These are phyloP conservation scores for Sebastes melanostomus DNA, from an alignment of 2,797 vertebrate genomes.

Conservation along the genomic window DNA sequence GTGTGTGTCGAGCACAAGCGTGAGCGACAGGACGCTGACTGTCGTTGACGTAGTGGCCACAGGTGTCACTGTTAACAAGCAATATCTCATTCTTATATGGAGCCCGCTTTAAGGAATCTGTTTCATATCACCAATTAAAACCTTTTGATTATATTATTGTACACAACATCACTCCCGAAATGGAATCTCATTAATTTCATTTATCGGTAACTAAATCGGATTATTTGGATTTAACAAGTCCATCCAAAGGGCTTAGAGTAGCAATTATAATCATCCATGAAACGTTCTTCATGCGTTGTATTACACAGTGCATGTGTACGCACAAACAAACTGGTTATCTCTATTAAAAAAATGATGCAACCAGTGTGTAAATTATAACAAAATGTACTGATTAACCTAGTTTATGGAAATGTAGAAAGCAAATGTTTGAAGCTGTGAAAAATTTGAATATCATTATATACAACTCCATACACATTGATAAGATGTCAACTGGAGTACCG, in stretches of 20 bases:
- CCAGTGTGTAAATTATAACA: background rate
- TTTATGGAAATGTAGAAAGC: background rate
- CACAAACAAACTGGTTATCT: background rate
- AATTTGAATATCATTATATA: background rate
- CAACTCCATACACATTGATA: background rate
- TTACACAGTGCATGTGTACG: background rate
- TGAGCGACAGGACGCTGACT: too few species aligned
- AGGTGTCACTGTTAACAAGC: too few species aligned
- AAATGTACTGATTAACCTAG: background rate
- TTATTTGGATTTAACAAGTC: background rate
- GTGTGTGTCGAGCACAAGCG: too few species aligned
- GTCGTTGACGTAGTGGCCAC: too few species aligned
- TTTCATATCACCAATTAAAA: background rate
- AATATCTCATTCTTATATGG: too few species aligned
- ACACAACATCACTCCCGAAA: background rate
- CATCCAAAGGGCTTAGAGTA: background rate
- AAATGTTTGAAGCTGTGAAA: background rate
- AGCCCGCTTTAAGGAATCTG: background rate
- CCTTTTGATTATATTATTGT: background rate
- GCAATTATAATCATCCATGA: background rate
- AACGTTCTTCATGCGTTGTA: background rate
- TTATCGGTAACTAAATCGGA: background rate
- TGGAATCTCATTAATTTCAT: slow-evolving; percentile 2
- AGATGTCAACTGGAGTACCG: background rate
- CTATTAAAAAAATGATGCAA: background rate